Evolutionary conservation across 2,797 vertebrate genomes (phyloP).

Genomic region (Arrhamphus sclerolepis): DNA sequence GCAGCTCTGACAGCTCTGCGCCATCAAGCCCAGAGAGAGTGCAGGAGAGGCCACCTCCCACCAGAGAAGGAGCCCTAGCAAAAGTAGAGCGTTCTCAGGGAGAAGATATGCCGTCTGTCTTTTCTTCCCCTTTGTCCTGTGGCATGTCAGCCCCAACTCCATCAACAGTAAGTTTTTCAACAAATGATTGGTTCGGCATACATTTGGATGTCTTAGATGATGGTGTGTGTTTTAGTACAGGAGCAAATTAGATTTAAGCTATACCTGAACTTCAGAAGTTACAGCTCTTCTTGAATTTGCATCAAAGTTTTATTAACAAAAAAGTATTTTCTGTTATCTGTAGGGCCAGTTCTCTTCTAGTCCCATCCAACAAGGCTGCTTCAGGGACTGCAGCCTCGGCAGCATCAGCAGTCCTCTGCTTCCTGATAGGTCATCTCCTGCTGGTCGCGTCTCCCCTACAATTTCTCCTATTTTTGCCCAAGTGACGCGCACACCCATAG

Average conservation of each 20-base stretch:
- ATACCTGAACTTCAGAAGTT: too few relatives aligned
- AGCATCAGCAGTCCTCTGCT: conserved; percentile 87
- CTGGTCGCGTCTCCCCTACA: conserved; percentile 81
- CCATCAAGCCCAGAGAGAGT: conserved; percentile 84
- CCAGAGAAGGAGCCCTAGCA: conserved; percentile 13
- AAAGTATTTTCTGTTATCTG: conserved; percentile 3
- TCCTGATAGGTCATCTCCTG: conserved; percentile 81
- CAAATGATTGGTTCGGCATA: neutral
- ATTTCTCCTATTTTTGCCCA: conserved; percentile 89
- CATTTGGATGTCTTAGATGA: too few relatives aligned
- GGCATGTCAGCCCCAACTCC: conserved; percentile 81
- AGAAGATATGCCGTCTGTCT: conserved; percentile 60
- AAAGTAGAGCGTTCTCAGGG: conserved; percentile 56
- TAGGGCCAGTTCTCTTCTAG: conserved; percentile 97
- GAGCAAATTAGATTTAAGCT: too few relatives aligned
- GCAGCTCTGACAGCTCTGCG: conserved; percentile 86
- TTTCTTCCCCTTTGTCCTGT: conserved; percentile 86
- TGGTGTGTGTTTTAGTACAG: too few relatives aligned
- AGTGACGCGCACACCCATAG: conserved; percentile 79
- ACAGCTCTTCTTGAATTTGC: too few relatives aligned
- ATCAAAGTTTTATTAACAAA: too few relatives aligned
- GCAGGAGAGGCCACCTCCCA: conserved; percentile 41
- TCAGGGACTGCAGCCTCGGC: conserved; percentile 89
- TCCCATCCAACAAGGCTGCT: conserved; percentile 87
- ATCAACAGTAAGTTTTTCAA: conserved; percentile 82